These are phyloP conservation scores for Phyllostomus hastatus DNA, from an alignment of 2,113 vertebrate species.

Conservation along the genomic window DNA sequence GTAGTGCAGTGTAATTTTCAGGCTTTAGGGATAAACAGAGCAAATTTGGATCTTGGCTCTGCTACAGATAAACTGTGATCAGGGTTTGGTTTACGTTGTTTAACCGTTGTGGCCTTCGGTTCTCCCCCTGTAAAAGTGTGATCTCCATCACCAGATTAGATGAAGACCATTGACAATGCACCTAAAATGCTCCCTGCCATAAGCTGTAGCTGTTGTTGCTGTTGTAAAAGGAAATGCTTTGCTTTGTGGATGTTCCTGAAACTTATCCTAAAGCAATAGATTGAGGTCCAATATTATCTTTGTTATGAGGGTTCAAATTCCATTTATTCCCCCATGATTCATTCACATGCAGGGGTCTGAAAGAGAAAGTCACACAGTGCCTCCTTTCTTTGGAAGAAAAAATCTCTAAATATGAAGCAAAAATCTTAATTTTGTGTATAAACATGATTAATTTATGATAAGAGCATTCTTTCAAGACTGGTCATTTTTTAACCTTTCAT, in stretches of 20 bases:
- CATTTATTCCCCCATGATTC: not conserved
- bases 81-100: not conserved
- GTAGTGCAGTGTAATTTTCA: not conserved
- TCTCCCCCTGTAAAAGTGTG: not conserved
- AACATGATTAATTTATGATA: not conserved
- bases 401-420: not conserved
- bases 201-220: not conserved
- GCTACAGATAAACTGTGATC: not conserved
- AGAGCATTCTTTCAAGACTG: not conserved
- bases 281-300: not conserved
- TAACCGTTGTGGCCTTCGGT: not conserved
- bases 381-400: not conserved
- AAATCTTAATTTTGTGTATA: not conserved
- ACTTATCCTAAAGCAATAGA: not conserved
- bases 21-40: not conserved
- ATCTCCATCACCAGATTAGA: not conserved
- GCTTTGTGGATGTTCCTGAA: not conserved
- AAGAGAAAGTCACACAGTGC: not conserved
- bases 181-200: not conserved
- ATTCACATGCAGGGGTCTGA: not conserved
- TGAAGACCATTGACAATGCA: not conserved
- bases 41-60: not conserved
- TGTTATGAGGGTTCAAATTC: not conserved
- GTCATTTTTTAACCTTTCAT: not conserved
- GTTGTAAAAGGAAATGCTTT: not conserved